Base-by-base conservation (phyloP, 2,888 invertebrate genomes). In the Mimumesa dahlbomi region DNA sequence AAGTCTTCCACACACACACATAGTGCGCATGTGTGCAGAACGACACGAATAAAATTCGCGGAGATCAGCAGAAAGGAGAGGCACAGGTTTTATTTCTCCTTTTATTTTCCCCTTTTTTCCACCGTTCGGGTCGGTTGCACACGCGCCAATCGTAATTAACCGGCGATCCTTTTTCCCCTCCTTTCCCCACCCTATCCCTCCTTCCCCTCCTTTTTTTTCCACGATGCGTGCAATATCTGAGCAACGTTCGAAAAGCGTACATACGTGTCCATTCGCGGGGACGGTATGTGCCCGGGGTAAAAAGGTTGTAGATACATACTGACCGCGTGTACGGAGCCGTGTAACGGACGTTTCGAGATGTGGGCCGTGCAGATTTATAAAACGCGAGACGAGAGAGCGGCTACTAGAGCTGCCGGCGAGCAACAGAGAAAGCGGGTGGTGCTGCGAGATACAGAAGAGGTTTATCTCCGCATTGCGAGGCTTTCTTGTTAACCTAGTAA, bases 91-190 rank as follows among this genome's bases (percentile, higher is more conserved):
- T n/a, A n/a, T n/a, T n/a, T n/a, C n/a, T n/a, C n/a, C n/a, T n/a
- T n/a, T n/a, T n/a, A n/a, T n/a, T n/a, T n/a, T n/a, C n/a, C 18
- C 22, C 36, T 66, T 31, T 69, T 67, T 75, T 77, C 77, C 73
- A 61, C 34, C 73, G 77, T 77, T 78, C 77, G 34, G 64, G 59
- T 77, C 57, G 62, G 56, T 34, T 63, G 77, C 68, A 64, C 75
- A 61, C 75, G 65, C 69, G 66, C 58, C 64, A 68, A 66, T 75
- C 75, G 76, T 75, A 77, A 77, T 77, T 77, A 77, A 77, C 61
- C 59, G 58, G 58, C 69, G 61, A 77, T 71, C 74, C 46, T 62
- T 38, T 53, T 43, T 16, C 49, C 21, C 16, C n/a, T 14, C 9
- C 49, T 29, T 21, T 22, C 11, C 25, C 25, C 38, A 11, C 48